Evolutionary conservation across 2,888 invertebrate species (phyloP).

Genomic region (Parasteatoda lunata): DNA sequence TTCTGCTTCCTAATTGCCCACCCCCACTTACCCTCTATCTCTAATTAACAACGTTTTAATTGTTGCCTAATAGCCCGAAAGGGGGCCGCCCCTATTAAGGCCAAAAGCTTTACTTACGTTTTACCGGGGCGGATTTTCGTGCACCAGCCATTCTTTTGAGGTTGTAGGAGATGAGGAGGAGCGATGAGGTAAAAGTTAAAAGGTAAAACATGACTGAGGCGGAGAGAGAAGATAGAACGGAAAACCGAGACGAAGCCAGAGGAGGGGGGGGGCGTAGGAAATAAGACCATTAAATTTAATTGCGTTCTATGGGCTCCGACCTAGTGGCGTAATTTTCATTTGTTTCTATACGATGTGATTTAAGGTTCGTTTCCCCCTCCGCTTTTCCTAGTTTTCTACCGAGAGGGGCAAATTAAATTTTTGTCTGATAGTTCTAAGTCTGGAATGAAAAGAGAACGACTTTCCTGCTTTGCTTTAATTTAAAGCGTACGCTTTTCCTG

Average conservation of each 20-base stretch:
- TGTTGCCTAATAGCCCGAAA: conserved; percentile 67
- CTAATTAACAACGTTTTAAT: conserved; percentile 69
- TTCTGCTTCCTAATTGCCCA: conserved; percentile 44
- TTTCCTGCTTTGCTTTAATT: conserved; percentile 47
- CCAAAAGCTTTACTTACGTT: no score
- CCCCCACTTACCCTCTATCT: conserved; percentile 45
- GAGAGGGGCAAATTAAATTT: conserved; percentile 66
- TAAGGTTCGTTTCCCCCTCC: conserved; percentile 49
- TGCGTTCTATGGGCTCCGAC: conserved; percentile 32
- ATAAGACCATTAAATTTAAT: conserved; percentile 66
- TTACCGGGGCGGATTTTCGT: background rate
- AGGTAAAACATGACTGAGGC: conserved; percentile 46
- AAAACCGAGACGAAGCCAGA: no score
- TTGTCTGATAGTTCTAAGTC: conserved; percentile 42
- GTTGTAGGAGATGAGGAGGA: conserved; percentile 8
- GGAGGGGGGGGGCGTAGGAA: background rate
- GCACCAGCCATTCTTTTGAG: background rate
- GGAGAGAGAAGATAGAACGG: conserved; percentile 62
- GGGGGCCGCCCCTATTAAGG: conserved; percentile 21
- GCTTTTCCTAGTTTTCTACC: background rate
- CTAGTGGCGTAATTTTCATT: conserved; percentile 63
- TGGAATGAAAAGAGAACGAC: conserved; percentile 30
- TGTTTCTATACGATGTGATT: conserved; percentile 64
- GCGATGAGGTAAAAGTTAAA: conserved; percentile 51
- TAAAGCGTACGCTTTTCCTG: conserved; percentile 21